Evolutionary conservation across 2,888 invertebrate genomes (phyloP), one percentile per base, ranked within the genome.

Genomic region (Netelia inedita): DNA sequence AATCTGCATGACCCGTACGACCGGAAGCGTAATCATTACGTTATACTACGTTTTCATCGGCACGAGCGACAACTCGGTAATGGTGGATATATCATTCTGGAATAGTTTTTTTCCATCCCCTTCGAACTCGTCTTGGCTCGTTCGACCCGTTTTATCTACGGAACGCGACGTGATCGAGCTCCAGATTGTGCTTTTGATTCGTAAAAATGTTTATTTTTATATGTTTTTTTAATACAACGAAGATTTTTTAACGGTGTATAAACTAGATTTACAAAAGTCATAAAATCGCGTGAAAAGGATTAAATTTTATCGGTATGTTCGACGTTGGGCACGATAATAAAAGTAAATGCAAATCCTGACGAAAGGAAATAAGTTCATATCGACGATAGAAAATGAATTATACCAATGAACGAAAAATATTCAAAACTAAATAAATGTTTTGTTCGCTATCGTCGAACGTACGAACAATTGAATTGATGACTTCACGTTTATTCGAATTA

Each of bases 121-220:
- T 55, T 10, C 9, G 19, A 57, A 55, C 43, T 9, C 55, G 50
- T 9, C 55, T 57, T 19, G 16, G 41, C 53, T 65, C 75, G 55
- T 55, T 43, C 19, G 21, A 66, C 50, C n/a, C 11, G 19, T 69
- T 80, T 80, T 80, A 74, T 59, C 68, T 16, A 53, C 1, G 8
- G n/a, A 35, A 61, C n/a, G 41, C 28, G 43, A 72, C 21, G 50
- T 16, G 46, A 61, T 43, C 41, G 16, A 16, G 50, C 53, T 16
- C 11, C 23, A 61, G 53, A 71, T 72, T 76, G 19, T 59, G 65
- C n/a, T 19, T n/a, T 46, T 28, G 8, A 19, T 11, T 23, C 71
- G 66, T 50, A 69, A 53, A 11, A 16, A 78, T 61, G 21, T 61
- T 61, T 9, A 8, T 43, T 50, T 53, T 69, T 69, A 43, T n/a